Evolutionary conservation across 2,888 invertebrate genomes (phyloP), one percentile per base, ranked within the genome.

Genomic region (Philopedon plagiatum): DNA sequence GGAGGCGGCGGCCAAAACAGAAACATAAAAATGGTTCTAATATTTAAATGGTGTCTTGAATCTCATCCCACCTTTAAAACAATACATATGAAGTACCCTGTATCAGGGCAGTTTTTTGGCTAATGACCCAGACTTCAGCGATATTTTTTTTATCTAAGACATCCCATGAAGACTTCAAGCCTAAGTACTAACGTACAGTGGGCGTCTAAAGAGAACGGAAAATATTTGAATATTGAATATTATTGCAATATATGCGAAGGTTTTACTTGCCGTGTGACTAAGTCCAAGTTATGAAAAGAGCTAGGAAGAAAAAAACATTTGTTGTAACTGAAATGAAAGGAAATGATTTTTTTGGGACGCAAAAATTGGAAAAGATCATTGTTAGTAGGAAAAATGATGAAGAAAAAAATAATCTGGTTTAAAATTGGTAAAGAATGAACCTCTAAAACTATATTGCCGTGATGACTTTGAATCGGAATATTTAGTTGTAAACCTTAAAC

Each of bases 111-210:
- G 73, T 19, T 71, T 72, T 49, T 62, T 79, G 56, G 74, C 75
- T 9, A 79, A 79, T 39, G 76, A 79, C 68, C 63, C 71, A 9
- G 76, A 79, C 18, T 78, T 78, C 61, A 69, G 69, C 11, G 75
- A 78, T 58, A 74, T 75, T 7, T n/a, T n/a, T n/a, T n/a, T n/a
- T n/a, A n/a, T n/a, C n/a, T n/a, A n/a, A n/a, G n/a, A n/a, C n/a
- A n/a, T n/a, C n/a, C n/a, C n/a, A n/a, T n/a, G n/a, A n/a, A n/a
- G n/a, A n/a, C n/a, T n/a, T n/a, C n/a, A n/a, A n/a, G n/a, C n/a
- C n/a, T n/a, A n/a, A n/a, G n/a, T n/a, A n/a, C n/a, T n/a, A n/a
- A n/a, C n/a, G n/a, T n/a, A n/a, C n/a, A n/a, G n/a, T n/a, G n/a
- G n/a, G n/a, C n/a, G n/a, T n/a, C n/a, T n/a, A n/a, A n/a, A n/a